Percentiles rank a stretch among this genome's conserved stretches.
These are phyloP conservation scores for Spatula clypeata DNA, from an alignment of 2,797 vertebrate genomes.

Conservation along the genomic window DNA sequence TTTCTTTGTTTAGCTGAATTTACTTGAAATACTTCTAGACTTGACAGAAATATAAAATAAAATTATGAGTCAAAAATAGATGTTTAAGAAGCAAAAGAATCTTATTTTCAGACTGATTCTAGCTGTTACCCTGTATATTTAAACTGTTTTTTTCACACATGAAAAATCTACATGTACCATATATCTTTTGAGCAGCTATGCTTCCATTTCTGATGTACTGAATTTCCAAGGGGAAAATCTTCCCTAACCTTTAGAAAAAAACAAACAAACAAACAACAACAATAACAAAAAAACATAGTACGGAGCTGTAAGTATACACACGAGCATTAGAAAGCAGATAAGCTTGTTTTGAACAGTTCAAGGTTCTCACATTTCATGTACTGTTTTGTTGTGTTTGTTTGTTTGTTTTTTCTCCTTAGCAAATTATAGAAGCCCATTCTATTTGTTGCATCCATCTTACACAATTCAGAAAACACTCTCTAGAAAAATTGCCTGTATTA, in stretches of 20 bases:
- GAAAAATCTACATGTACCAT: not conserved
- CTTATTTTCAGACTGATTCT: not conserved
- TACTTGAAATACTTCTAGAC: not conserved
- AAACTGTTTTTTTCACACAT: not conserved
- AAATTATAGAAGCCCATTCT: not conserved
- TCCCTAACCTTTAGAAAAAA: not conserved
- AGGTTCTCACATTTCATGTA: not conserved
- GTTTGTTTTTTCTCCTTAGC: not conserved
- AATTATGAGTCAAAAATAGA: not conserved
- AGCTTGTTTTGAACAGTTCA: conserved; percentile 10
- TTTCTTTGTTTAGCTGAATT: conserved; percentile 8
- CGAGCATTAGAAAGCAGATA: conserved; percentile 19
- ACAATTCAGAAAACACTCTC: not conserved
- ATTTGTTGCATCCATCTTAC: not conserved
- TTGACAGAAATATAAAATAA: not conserved
- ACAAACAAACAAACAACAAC: too few species aligned
- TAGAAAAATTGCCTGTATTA: not conserved
- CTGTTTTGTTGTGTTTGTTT: not conserved
- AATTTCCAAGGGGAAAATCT: not conserved
- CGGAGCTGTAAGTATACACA: not conserved
- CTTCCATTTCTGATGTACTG: not conserved
- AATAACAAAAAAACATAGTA: not conserved
- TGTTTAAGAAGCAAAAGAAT: not conserved
- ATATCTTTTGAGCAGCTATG: not conserved
- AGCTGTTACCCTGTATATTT: not conserved